phyloP scores from a whole-genome alignment of 2,113 vertebrate species.

The Salminus brasiliensis region DNA sequence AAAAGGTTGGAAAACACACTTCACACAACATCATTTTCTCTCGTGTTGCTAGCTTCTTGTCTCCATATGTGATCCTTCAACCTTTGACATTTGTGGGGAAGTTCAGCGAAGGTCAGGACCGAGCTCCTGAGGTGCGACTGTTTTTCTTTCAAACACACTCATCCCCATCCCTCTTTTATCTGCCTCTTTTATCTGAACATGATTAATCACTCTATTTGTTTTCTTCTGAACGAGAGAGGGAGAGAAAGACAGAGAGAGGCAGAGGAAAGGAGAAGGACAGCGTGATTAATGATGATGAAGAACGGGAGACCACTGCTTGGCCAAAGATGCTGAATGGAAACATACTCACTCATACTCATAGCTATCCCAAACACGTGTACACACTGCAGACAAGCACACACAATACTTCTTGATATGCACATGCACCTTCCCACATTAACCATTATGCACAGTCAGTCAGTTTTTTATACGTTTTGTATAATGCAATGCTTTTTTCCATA shows the following conservation, averaged over 20 bases:
- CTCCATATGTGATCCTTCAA: conserved; percentile 55
- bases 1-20: conserved; percentile 14
- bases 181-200: conserved; percentile 58
- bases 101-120: conserved; percentile 54
- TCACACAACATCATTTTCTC: conserved; percentile 14
- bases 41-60: conserved; percentile 57
- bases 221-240: conserved; percentile 33
- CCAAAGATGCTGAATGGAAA: conserved; percentile 44
- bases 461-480: too few species aligned
- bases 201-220: conserved; percentile 54
- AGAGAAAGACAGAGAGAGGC: conserved; percentile 11
- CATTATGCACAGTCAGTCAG: too few species aligned
- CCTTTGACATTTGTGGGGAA: conserved; percentile 53
- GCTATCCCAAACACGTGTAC: conserved; percentile 36
- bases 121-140: conserved; percentile 52
- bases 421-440: not conserved
- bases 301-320: conserved; percentile 24
- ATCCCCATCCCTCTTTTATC: conserved; percentile 55
- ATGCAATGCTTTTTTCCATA: too few species aligned
- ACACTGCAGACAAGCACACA: conserved; percentile 17
- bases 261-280: conserved; percentile 1
- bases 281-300: conserved; percentile 48
- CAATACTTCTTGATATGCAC: not conserved
- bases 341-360: conserved; percentile 31
- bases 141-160: conserved; percentile 61